Evolutionary conservation across 1,140 invertebrate genomes (phyloP), one percentile per base, ranked within the genome.

Genomic region (Colletes gigas): DNA sequence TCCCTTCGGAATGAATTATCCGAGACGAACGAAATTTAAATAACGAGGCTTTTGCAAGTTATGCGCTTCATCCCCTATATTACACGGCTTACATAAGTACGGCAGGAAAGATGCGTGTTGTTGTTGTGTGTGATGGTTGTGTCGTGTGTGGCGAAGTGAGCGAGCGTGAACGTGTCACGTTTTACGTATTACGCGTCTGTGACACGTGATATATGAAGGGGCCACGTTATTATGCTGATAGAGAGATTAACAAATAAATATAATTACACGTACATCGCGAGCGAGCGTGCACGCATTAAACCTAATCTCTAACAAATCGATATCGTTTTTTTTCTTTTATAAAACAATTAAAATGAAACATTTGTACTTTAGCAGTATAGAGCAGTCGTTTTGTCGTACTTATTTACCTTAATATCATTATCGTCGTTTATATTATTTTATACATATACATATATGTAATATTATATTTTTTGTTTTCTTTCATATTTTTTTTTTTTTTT

Each of bases 341-440:
- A 92, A 90, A 92, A 90, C 91, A 93, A 92, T 91, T 92, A 93
- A 93, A 90, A 92, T 89, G 91, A 93, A 93, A 93, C 90, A 92
- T 93, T 93, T 93, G 92, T 93, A 93, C 92, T 93, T 92, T 92
- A 93, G 91, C 92, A 93, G 92, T 93, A 92, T 93, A 93, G 92
- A 93, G 92, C 92, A 93, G 92, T 93, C 92, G 88, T 93, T 86
- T 92, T 93, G 88, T 91, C 85, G 82, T 87, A 86, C 83, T 83
- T 88, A 82, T 88, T 87, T 80, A 88, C 62, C 85, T 87, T 87
- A 87, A 85, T 86, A 86, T 88, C 81, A 74, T 84, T 88, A 87
- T 89, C 74, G 78, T 88, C 72, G 75, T 89, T 82, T 80, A 88
- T 89, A 84, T 86, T 83, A 83, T 87, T 86, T 86, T 87, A 86